Conservation (phyloP, 2,888 invertebrate genomes). For the Tetragonisca angustula region DNA sequence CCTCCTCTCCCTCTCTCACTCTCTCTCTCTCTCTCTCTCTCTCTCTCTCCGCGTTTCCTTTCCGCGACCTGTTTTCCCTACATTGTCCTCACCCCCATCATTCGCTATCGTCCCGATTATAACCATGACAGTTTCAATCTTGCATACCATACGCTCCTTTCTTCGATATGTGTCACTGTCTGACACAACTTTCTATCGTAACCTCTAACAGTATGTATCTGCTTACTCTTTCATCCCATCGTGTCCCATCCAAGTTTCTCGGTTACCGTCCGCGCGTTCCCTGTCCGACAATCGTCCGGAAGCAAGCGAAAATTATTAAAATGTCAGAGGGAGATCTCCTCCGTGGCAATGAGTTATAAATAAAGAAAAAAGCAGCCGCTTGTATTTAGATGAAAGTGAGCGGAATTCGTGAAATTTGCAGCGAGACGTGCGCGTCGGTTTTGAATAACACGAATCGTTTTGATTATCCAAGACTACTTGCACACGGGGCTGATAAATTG, state of each 20-base stretch:
- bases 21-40: too few species aligned
- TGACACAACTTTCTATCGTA: constrained; percentile 40
- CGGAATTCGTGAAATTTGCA: neutral
- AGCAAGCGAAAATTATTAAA: neutral
- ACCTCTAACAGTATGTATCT: constrained; percentile 26
- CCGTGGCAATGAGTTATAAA: neutral
- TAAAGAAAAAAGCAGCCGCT: neutral
- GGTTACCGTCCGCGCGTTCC: neutral
- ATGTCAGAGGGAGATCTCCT: neutral
- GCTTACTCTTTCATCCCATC: constrained; percentile 14
- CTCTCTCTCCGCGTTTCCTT: constrained; percentile 52
- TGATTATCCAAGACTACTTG: constrained; percentile 19
- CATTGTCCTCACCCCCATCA: constrained; percentile 69
- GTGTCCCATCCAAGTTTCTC: constrained; percentile 10
- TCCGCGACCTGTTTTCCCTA: constrained; percentile 64
- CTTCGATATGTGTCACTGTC: constrained; percentile 49
- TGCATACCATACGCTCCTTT: constrained; percentile 50
- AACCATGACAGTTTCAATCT: constrained; percentile 71
- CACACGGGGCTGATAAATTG: constrained; percentile 51
- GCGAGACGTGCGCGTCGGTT: neutral
- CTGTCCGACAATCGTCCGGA: too few species aligned
- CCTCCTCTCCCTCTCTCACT: too few species aligned
- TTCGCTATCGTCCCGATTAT: constrained; percentile 69
- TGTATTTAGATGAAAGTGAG: neutral
- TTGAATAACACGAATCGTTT: constrained; percentile 30